Evolutionary conservation across 2,888 invertebrate genomes (phyloP), one percentile per base, ranked within the genome.

Genomic region (Aspidapion aeneum): DNA sequence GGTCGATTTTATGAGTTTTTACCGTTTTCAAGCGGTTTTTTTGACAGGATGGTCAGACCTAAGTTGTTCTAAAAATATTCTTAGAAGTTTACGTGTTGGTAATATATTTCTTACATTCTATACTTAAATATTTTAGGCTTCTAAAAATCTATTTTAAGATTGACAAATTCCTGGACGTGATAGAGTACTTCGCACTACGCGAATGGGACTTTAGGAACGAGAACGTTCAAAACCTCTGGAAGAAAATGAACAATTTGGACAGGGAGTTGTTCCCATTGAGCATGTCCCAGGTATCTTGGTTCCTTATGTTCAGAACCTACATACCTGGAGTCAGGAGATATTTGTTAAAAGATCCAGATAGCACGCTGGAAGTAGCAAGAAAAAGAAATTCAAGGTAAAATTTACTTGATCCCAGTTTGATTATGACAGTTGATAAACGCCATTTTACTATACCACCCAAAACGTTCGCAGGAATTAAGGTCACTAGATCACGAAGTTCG

Each of bases 101-200:
- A n/a, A n/a, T n/a, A n/a, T n/a, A n/a, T n/a, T n/a, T n/a, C n/a
- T n/a, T n/a, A n/a, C n/a, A n/a, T n/a, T n/a, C n/a, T n/a, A n/a
- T n/a, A n/a, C n/a, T n/a, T n/a, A n/a, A n/a, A n/a, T n/a, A n/a
- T n/a, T 73, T 72, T 54, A 83, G 95, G 90, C 85, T 94, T 84
- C 80, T 91, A 68, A 88, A 87, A 70, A 84, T 90, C 57, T 94
- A 94, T 77, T 84, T 82, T 66, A 93, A 91, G 77, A 86, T 96
- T 57, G 90, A 93, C 77, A 90, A 89, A 76, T 90, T 94, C 67
- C 84, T 89, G 2, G 83, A 86, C 1, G 86, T 90, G 0, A 74
- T 96, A 19, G 81, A 86, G 0, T 93, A 90, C 76, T 96, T 96
- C 80, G 86, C 86, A 60, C 86, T 84, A 19, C 81, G 85, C n/a